Evolutionary conservation across 2,797 vertebrate genomes (phyloP).

Genomic region (Danio jaintianensis): DNA sequence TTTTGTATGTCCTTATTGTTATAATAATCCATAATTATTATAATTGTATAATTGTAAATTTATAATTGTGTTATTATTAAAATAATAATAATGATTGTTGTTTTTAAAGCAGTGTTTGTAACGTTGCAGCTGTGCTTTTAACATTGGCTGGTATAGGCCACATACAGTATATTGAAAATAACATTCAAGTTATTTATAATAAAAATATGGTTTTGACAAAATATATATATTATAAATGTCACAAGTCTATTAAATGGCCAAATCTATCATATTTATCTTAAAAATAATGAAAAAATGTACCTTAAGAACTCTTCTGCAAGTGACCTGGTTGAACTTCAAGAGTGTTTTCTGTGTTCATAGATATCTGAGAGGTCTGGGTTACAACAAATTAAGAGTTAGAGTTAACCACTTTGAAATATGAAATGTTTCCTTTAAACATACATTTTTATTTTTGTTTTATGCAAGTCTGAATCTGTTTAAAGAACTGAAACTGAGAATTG

Average conservation of each 20-base stretch:
- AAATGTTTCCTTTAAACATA: background rate
- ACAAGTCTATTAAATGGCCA: background rate
- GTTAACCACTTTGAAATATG: background rate
- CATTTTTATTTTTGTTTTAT: background rate
- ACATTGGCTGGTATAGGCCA: too few relatives aligned
- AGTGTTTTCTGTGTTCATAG: too few relatives aligned
- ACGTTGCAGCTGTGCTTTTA: too few relatives aligned
- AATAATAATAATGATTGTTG: background rate
- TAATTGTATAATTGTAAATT: background rate
- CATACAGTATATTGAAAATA: too few relatives aligned
- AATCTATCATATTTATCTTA: too few relatives aligned
- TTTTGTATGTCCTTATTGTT: background rate
- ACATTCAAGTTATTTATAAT: too few relatives aligned
- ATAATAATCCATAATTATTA: too few relatives aligned
- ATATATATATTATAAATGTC: background rate
- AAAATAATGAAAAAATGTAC: background rate
- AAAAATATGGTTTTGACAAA: background rate
- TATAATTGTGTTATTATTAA: background rate
- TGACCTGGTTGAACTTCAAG: too few relatives aligned
- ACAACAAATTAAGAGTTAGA: too few relatives aligned
- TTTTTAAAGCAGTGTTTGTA: too few relatives aligned
- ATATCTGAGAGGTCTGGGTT: too few relatives aligned
- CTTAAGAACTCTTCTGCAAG: too few relatives aligned
- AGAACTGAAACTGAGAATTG: background rate
- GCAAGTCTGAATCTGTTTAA: background rate